Percentiles rank a stretch among this genome's conserved stretches.
Evolutionary conservation across 92 coral and sea anemone species (phyloP).

Genomic region (Zoanthus solanderi): DNA sequence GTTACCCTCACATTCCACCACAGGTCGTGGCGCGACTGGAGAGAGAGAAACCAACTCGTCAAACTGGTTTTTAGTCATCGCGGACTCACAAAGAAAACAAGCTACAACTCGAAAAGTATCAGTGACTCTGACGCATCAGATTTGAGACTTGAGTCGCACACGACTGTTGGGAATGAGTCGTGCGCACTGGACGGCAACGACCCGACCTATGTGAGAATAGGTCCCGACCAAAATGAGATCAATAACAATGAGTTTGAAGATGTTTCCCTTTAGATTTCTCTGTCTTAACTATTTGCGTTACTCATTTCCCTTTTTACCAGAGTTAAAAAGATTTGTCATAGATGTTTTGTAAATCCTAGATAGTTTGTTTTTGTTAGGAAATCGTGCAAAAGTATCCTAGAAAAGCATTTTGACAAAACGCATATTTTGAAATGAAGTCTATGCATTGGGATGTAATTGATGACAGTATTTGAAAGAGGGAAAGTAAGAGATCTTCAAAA

Average conservation of each 20-base stretch:
- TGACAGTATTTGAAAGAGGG: too few species aligned
- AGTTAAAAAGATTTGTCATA: too few species aligned
- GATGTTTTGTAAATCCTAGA: not conserved
- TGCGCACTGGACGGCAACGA: not conserved
- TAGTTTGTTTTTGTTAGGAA: not conserved
- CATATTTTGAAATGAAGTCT: not conserved
- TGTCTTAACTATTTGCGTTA: not conserved
- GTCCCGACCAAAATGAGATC: constrained; percentile 1
- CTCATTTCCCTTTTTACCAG: not conserved
- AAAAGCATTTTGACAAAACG: not conserved
- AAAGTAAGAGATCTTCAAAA: too few species aligned
- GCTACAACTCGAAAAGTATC: not conserved
- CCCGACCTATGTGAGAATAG: constrained; percentile 15
- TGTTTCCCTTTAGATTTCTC: not conserved
- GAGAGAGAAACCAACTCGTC: constrained; percentile 79
- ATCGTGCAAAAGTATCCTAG: not conserved
- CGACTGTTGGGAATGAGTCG: not conserved
- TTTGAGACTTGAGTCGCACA: not conserved
- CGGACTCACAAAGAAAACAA: not conserved
- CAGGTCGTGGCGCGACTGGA: constrained; percentile 88
- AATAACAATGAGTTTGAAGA: constrained; percentile 23
- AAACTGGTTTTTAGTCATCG: constrained; percentile 45
- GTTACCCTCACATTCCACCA: constrained; percentile 84
- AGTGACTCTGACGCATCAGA: constrained; percentile 5
- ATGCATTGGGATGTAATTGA: too few species aligned